Evolutionary conservation across 1,140 invertebrate species (phyloP).

Genomic region (Rhynchophorus ferrugineus): DNA sequence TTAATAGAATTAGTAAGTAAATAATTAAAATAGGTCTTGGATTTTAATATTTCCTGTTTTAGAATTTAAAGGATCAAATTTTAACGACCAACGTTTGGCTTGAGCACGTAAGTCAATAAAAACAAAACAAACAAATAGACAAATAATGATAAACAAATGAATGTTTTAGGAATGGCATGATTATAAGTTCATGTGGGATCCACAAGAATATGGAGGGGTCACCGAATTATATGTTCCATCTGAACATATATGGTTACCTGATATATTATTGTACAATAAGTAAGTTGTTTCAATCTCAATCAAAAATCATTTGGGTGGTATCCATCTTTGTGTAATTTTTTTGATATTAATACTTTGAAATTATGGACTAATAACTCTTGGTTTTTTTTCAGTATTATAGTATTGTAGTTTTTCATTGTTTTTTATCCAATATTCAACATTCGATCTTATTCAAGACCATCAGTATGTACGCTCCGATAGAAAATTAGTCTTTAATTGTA

Average conservation of each 20-base stretch:
- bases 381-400: no score
- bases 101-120: constrained; percentile 71
- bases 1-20: constrained; percentile 85
- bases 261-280: constrained; percentile 97
- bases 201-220: constrained; percentile 89
- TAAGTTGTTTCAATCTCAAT: constrained; percentile 46
- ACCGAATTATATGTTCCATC: constrained; percentile 86
- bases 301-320: neutral
- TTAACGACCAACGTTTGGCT: constrained; percentile 94
- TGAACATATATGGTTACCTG: constrained; percentile 91
- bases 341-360: no score
- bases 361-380: no score
- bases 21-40: neutral
- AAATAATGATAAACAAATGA: no score
- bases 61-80: constrained; percentile 96
- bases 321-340: neutral
- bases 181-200: constrained; percentile 96
- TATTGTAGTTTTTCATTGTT: no score
- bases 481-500: no score
- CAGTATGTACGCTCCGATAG: no score
- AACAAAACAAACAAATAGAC: constrained; percentile 12
- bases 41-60: constrained; percentile 42
- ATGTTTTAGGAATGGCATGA: constrained; percentile 82
- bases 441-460: no score
- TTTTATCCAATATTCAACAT: no score